Evolutionary conservation across 2,888 invertebrate species (phyloP).

Genomic region (Timema podura): DNA sequence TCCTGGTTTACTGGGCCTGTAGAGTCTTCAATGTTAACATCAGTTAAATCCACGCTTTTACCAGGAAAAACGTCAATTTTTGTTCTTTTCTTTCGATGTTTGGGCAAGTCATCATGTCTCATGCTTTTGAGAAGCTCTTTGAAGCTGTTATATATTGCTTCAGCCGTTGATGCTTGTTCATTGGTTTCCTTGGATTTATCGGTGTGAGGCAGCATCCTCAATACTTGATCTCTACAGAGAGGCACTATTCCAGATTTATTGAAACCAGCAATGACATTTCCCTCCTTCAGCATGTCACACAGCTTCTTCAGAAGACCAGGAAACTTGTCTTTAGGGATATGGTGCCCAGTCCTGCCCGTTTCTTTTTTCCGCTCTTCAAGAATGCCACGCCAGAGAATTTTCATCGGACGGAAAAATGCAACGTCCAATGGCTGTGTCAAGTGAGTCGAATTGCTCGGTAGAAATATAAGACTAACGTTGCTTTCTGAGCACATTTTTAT

Average conservation of each 20-base stretch:
- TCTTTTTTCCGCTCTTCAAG: conserved; percentile 28
- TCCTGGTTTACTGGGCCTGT: no score
- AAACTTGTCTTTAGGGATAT: conserved; percentile 22
- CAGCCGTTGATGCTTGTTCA: background rate
- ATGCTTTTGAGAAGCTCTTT: conserved; percentile 1
- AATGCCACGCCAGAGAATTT: conserved; percentile 29
- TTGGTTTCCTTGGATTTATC: background rate
- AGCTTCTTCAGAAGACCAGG: conserved; percentile 17
- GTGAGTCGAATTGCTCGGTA: conserved; percentile 31
- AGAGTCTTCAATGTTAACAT: background rate
- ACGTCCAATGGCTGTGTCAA: conserved; percentile 32
- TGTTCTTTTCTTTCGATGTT: background rate
- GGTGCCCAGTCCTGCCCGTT: conserved; percentile 18
- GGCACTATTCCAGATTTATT: background rate
- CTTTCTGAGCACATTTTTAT: conserved; percentile 28
- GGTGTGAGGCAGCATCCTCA: background rate
- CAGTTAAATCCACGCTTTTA: background rate
- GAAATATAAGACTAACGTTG: conserved; percentile 29
- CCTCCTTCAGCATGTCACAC: background rate
- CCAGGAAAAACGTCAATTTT: conserved; percentile 7
- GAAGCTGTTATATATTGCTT: background rate
- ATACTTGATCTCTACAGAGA: background rate
- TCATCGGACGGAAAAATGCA: conserved; percentile 32
- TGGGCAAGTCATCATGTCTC: conserved; percentile 2
- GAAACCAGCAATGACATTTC: conserved; percentile 8